These are phyloP conservation scores for Bostrychus sinensis DNA, from an alignment of 2,113 vertebrate species.

Conservation along the genomic window DNA sequence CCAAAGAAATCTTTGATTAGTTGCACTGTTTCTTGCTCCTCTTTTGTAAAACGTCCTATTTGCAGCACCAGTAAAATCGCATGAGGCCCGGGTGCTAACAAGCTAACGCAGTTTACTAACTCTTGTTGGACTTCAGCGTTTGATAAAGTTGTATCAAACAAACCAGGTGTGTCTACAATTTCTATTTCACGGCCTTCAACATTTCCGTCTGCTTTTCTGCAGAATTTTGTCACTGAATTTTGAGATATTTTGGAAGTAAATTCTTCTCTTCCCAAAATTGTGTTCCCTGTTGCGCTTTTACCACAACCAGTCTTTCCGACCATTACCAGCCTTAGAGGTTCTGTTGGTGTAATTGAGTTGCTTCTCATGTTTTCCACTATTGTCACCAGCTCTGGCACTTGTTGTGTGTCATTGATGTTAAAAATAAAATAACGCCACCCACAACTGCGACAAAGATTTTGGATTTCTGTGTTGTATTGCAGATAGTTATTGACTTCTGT, in stretches of 20 bases:
- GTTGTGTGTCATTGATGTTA: constrained; percentile 26
- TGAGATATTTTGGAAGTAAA: background rate
- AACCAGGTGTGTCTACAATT: constrained; percentile 42
- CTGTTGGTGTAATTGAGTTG: constrained; percentile 11
- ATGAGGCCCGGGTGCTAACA: constrained; percentile 61
- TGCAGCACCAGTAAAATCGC: constrained; percentile 59
- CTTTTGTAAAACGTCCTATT: constrained; percentile 52
- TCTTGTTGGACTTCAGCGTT: constrained; percentile 11
- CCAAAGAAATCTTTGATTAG: constrained; percentile 56
- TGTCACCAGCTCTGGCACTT: constrained; percentile 26
- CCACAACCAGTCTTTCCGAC: constrained; percentile 48
- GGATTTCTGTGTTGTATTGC: constrained; percentile 20
- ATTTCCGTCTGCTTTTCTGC: background rate
- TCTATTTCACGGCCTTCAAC: background rate
- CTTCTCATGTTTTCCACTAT: constrained; percentile 17
- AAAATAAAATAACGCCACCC: background rate
- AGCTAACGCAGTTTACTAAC: constrained; percentile 38
- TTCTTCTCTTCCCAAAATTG: constrained; percentile 5
- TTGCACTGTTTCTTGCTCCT: constrained; percentile 45
- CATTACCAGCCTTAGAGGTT: constrained; percentile 14
- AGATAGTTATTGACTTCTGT: background rate
- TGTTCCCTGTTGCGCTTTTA: constrained; percentile 53
- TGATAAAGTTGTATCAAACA: constrained; percentile 30
- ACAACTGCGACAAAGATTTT: constrained; percentile 1
- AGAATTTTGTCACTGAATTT: constrained; percentile 19